Evolutionary conservation across 2,888 invertebrate species (phyloP).

Genomic region (Poecilus cupreus): DNA sequence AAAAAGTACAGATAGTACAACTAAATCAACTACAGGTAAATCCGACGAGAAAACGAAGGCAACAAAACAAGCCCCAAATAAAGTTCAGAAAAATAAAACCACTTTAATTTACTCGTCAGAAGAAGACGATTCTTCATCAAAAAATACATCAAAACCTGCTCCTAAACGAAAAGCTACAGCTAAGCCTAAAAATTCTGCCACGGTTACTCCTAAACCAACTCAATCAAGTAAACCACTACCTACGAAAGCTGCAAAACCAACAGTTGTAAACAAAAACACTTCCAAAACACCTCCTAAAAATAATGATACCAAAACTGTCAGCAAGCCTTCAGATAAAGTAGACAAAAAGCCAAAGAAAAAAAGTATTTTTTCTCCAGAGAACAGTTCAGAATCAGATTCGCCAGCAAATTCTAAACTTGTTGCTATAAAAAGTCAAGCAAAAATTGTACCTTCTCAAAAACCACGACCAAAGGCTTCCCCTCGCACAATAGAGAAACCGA

Average conservation of each 20-base stretch:
- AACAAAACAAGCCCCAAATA: conserved; percentile 62
- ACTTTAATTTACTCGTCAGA: conserved; percentile 78
- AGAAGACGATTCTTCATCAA: conserved; percentile 74
- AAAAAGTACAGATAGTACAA: conserved; percentile 66
- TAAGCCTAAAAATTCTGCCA: conserved; percentile 80
- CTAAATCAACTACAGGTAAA: conserved; percentile 44
- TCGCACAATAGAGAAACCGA: conserved; percentile 68
- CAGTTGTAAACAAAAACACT: conserved; percentile 67
- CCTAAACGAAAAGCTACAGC: conserved; percentile 75
- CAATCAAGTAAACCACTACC: conserved; percentile 71
- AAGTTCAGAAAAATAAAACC: conserved; percentile 69
- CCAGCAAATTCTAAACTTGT: conserved; percentile 71
- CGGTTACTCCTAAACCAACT: conserved; percentile 77
- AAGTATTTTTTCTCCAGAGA: conserved; percentile 89
- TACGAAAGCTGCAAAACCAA: conserved; percentile 63
- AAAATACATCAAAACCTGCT: conserved; percentile 67
- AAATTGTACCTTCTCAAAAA: conserved; percentile 68
- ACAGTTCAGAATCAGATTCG: conserved; percentile 80
- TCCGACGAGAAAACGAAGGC: conserved; percentile 52
- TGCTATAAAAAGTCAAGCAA: conserved; percentile 70
- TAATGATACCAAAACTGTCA: conserved; percentile 64
- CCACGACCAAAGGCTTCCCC: conserved; percentile 71
- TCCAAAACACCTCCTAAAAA: conserved; percentile 56
- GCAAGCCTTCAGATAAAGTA: conserved; percentile 61
- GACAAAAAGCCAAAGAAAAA: conserved; percentile 78